Conservation (phyloP, 53 echinoderm and acorn worm species). For the Luidia sarsii region DNA sequence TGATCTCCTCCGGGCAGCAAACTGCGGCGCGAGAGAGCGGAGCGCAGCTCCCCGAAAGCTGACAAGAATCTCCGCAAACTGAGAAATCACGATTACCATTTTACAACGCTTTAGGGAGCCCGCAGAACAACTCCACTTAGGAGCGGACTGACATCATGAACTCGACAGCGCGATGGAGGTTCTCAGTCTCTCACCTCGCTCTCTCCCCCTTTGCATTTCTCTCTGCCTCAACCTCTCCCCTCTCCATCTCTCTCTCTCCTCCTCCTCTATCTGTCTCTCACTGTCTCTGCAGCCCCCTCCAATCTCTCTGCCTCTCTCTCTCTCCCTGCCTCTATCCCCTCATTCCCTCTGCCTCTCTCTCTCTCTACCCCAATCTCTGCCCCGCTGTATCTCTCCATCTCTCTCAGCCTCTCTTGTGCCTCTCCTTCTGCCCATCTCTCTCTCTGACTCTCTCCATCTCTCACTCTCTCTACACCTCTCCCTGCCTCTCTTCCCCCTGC, state of each 20-base stretch:
- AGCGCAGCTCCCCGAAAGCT: conserved; percentile 17
- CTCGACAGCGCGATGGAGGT: conserved; percentile 14
- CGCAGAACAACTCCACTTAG: neutral
- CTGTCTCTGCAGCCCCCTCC: neutral
- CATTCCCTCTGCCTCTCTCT: neutral
- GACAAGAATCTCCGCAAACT: conserved; percentile 37
- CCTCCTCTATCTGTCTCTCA: neutral
- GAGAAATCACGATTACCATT: conserved; percentile 25
- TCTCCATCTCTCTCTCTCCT: too few relatives aligned
- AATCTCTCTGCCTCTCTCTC: neutral
- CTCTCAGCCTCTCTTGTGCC: neutral
- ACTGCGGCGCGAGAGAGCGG: neutral
- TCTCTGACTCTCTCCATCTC: too few relatives aligned
- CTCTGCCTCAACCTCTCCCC: neutral
- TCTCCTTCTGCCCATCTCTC: too few relatives aligned
- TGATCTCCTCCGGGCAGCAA: neutral
- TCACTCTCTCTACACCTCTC: neutral
- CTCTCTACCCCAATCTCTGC: neutral
- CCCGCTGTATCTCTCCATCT: neutral
- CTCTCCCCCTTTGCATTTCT: neutral
- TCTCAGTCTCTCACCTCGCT: neutral
- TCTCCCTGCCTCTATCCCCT: neutral
- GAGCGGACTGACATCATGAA: conserved; percentile 37
- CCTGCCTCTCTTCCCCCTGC: neutral
- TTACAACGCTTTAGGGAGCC: conserved; percentile 21